phyloP scores from a whole-genome alignment of 2,888 invertebrate genomes.

The Yponomeuta evonymella region DNA sequence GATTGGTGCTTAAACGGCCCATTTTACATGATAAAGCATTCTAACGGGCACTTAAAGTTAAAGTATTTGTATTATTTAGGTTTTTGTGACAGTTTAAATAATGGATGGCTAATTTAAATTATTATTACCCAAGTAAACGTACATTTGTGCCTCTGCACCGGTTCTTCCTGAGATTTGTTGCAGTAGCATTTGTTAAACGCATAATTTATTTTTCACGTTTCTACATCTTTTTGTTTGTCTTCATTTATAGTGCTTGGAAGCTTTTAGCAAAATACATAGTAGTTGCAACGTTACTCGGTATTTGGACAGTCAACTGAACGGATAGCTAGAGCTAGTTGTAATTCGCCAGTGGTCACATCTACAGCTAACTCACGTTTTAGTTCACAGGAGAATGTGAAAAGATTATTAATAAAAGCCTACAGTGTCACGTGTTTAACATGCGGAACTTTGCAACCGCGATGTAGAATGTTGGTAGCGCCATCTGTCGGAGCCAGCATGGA shows the following conservation, averaged over 20 bases:
- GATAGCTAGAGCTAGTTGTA: neutral
- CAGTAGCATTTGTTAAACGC: too few species aligned
- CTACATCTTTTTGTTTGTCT: too few species aligned
- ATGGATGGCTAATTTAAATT: neutral
- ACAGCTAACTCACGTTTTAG: neutral
- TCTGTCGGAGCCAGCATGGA: constrained; percentile 50
- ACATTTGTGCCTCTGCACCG: neutral
- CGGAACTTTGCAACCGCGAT: constrained; percentile 25
- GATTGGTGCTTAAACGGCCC: neutral
- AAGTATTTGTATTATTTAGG: neutral
- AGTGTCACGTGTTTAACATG: constrained; percentile 14
- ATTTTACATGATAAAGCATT: neutral
- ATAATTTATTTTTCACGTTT: too few species aligned
- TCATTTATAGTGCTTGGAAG: too few species aligned
- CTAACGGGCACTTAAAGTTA: neutral
- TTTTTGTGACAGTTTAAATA: neutral
- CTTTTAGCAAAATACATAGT: too few species aligned
- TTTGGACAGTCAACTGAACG: neutral
- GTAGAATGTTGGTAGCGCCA: constrained; percentile 41
- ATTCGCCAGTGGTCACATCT: neutral
- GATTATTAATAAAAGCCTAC: neutral
- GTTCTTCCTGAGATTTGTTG: too few species aligned
- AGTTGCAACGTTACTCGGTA: too few species aligned
- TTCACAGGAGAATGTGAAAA: neutral
- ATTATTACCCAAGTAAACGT: neutral